phyloP scores from a whole-genome alignment of 2,113 vertebrate species.

The Sinosuthora webbiana region DNA sequence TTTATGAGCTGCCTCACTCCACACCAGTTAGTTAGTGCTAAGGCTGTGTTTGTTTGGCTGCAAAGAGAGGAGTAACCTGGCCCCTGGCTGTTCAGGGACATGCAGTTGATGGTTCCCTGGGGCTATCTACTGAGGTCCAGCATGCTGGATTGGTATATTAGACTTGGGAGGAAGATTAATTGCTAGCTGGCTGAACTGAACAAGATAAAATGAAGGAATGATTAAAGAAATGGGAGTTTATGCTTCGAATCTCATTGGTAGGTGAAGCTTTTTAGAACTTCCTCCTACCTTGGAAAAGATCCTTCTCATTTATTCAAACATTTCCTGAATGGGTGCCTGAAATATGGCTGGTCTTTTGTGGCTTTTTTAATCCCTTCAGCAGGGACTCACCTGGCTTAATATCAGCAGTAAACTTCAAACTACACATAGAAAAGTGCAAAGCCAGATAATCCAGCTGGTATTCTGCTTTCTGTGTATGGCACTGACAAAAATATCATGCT shows the following conservation, averaged over 20 bases:
- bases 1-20: background rate
- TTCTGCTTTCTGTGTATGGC: background rate
- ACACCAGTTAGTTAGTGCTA: background rate
- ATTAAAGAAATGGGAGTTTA: conserved; percentile 4
- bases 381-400: conserved; percentile 41
- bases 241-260: conserved; percentile 12
- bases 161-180: background rate
- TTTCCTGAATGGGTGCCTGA: conserved; percentile 32
- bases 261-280: conserved; percentile 41
- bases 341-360: background rate
- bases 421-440: conserved; percentile 15
- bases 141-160: background rate
- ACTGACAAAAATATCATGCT: background rate
- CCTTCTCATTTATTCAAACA: conserved; percentile 9
- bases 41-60: background rate
- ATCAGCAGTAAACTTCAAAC: conserved; percentile 21
- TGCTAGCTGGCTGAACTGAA: background rate
- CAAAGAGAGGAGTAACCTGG: background rate
- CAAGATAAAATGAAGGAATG: conserved; percentile 1
- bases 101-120: background rate
- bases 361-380: background rate
- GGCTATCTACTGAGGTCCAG: background rate
- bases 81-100: background rate
- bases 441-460: background rate
- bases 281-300: background rate